Conservation (phyloP, 2,888 invertebrate species). For the Galeopsomyia nigrocyanea region DNA sequence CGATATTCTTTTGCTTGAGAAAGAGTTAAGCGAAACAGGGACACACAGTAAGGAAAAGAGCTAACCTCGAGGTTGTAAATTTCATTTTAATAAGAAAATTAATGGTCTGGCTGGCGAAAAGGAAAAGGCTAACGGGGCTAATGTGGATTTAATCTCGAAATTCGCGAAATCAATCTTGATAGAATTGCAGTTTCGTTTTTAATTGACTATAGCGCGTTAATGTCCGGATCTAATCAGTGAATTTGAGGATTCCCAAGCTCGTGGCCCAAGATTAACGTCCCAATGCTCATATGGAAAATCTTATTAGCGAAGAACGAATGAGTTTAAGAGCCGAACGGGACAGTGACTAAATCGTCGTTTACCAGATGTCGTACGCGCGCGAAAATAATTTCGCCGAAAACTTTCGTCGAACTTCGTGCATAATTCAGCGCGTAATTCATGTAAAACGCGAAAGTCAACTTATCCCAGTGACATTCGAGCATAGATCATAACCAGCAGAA, state of each 20-base stretch:
- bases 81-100: conserved; percentile 33
- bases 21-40: not conserved
- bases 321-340: too few relatives aligned
- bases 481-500: not conserved
- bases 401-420: too few relatives aligned
- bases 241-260: conserved; percentile 29
- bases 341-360: too few relatives aligned
- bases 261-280: not conserved
- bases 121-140: conserved; percentile 29
- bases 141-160: conserved; percentile 41
- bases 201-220: conserved; percentile 44
- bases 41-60: not conserved
- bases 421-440: too few relatives aligned
- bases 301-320: too few relatives aligned
- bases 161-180: not conserved
- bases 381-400: too few relatives aligned
- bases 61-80: conserved; percentile 11
- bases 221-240: conserved; percentile 32
- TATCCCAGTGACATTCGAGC: too few relatives aligned
- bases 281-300: too few relatives aligned
- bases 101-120: not conserved
- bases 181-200: conserved; percentile 22
- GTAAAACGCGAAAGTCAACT: too few relatives aligned
- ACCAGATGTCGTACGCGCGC: too few relatives aligned
- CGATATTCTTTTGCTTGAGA: not conserved